Evolutionary conservation across 2,888 invertebrate species (phyloP).

Genomic region (Drosophila kambysellisi): DNA sequence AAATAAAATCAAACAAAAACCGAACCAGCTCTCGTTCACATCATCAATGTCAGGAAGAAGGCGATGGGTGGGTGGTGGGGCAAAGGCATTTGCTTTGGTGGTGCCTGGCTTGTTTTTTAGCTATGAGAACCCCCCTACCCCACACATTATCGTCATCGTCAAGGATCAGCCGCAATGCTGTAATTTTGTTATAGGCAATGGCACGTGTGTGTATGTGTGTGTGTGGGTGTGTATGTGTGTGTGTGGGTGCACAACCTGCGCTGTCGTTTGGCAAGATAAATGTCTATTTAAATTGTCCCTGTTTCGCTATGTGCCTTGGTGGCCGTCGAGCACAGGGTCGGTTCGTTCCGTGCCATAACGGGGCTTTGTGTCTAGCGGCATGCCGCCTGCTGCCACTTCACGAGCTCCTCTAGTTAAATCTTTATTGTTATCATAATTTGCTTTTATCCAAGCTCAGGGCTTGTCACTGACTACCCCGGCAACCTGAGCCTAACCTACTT

Average conservation of each 20-base stretch:
- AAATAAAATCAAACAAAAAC: slow-evolving; percentile 76
- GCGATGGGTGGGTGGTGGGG: slow-evolving; percentile 2
- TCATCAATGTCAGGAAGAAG: slow-evolving; percentile 49
- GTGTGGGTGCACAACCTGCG: slow-evolving; percentile 63
- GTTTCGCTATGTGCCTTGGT: slow-evolving; percentile 62
- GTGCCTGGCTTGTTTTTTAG: slow-evolving; percentile 1
- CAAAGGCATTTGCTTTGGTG: neutral
- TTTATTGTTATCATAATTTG: slow-evolving; percentile 82
- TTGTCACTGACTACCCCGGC: slow-evolving; percentile 61
- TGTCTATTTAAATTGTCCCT: slow-evolving; percentile 80
- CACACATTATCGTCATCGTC: slow-evolving; percentile 73
- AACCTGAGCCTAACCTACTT: slow-evolving; percentile 55
- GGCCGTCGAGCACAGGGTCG: slow-evolving; percentile 17
- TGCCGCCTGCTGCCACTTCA: slow-evolving; percentile 77
- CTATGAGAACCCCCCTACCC: slow-evolving; percentile 34
- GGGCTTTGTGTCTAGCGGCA: slow-evolving; percentile 66
- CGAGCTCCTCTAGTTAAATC: slow-evolving; percentile 75
- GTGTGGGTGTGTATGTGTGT: slow-evolving; percentile 25
- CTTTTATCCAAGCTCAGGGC: slow-evolving; percentile 78
- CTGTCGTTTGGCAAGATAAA: slow-evolving; percentile 75
- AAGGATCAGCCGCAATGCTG: slow-evolving; percentile 77
- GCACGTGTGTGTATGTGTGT: slow-evolving; percentile 43
- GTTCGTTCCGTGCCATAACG: slow-evolving; percentile 18
- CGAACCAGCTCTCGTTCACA: slow-evolving; percentile 56
- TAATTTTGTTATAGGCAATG: slow-evolving; percentile 75